These are phyloP conservation scores for Abramis brama DNA, from an alignment of 2,113 vertebrate species.

Conservation along the genomic window DNA sequence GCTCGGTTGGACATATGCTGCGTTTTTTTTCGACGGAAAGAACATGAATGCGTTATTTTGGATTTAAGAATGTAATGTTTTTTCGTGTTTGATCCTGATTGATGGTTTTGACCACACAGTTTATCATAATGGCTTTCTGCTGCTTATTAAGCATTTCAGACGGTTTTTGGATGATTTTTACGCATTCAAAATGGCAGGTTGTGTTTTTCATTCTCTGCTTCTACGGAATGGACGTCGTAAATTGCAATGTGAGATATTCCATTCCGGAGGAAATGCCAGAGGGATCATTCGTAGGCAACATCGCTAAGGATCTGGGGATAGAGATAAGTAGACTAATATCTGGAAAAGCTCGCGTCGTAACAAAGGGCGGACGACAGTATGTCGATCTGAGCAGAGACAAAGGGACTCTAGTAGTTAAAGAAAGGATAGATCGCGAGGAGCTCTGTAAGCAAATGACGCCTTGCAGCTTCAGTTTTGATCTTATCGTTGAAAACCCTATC, in stretches of 20 bases:
- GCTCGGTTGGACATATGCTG: neutral
- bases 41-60: neutral
- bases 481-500: conserved; percentile 77
- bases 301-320: conserved; percentile 76
- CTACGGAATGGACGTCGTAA: conserved; percentile 49
- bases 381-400: conserved; percentile 74
- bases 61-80: neutral
- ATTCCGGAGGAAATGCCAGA: conserved; percentile 77
- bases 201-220: conserved; percentile 66
- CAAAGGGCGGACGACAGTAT: conserved; percentile 71
- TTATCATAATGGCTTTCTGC: neutral
- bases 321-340: conserved; percentile 70
- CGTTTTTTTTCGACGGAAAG: neutral
- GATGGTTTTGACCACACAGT: neutral
- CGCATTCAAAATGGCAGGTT: conserved; percentile 48
- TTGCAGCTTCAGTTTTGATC: conserved; percentile 79
- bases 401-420: conserved; percentile 72
- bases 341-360: conserved; percentile 76
- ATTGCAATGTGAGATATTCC: conserved; percentile 69
- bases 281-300: conserved; percentile 79
- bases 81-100: neutral
- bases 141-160: neutral
- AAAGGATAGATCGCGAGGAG: conserved; percentile 81
- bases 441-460: conserved; percentile 77
- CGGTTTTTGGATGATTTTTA: neutral